These are phyloP conservation scores for Cebidichthys violaceus DNA, from an alignment of 2,113 vertebrate genomes.

Conservation along the genomic window DNA sequence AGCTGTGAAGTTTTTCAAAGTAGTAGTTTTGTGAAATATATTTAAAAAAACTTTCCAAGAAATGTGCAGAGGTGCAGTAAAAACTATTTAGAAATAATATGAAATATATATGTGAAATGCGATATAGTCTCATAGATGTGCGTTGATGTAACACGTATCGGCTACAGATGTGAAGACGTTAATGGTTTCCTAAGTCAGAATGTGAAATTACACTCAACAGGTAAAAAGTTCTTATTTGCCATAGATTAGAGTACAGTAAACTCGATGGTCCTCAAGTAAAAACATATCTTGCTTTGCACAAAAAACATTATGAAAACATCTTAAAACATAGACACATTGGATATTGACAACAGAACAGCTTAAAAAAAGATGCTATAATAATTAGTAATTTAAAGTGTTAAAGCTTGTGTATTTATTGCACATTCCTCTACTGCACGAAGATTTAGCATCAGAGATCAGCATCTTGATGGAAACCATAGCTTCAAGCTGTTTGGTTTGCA, in stretches of 20 bases:
- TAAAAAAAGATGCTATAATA: neutral
- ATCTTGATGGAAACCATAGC: neutral
- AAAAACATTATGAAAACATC: neutral
- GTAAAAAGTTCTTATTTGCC: neutral
- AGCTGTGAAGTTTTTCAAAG: neutral
- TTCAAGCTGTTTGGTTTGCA: neutral
- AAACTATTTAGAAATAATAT: neutral
- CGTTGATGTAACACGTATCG: too few species aligned
- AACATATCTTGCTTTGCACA: neutral
- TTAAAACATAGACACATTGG: neutral
- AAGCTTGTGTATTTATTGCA: neutral
- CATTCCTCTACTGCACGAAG: neutral
- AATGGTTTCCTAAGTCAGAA: neutral
- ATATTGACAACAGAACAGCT: neutral
- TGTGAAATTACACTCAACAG: neutral
- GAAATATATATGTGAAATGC: neutral
- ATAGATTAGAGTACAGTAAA: neutral
- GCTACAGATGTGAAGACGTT: too few species aligned
- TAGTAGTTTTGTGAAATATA: neutral
- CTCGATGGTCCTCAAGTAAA: neutral
- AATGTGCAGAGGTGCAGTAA: neutral
- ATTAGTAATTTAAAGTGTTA: neutral
- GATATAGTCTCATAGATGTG: neutral
- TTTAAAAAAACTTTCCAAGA: neutral
- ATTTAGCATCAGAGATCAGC: neutral